Evolutionary conservation across 2,888 invertebrate genomes (phyloP).

Genomic region (Nasonovia ribisnigri): DNA sequence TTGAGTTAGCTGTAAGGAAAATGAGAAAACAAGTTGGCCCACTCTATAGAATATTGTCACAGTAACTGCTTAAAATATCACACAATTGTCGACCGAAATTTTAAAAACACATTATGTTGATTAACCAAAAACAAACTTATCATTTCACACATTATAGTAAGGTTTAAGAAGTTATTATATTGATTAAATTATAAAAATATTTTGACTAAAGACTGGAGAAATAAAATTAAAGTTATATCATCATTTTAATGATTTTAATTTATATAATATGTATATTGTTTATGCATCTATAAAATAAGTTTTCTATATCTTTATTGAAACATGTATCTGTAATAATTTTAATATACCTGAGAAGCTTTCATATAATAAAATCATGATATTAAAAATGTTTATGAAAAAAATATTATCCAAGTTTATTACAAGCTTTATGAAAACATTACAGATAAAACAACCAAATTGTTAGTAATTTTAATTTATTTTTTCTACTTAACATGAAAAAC

Average conservation of each 20-base stretch:
- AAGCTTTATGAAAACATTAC: background rate
- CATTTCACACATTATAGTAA: background rate
- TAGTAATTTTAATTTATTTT: background rate
- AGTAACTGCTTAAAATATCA: background rate
- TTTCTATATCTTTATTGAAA: background rate
- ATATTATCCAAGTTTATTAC: background rate
- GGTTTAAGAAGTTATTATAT: background rate
- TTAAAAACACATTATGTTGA: background rate
- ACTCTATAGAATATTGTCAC: background rate
- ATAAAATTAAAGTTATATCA: background rate
- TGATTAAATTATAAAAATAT: background rate
- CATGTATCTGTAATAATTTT: background rate
- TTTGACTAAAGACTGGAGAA: background rate
- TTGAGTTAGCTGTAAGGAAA: background rate
- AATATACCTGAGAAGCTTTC: background rate
- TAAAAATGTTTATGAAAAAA: background rate
- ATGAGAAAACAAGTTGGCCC: background rate
- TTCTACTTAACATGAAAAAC: background rate
- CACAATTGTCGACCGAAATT: constrained; percentile 13
- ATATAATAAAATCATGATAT: background rate
- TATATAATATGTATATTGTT: background rate
- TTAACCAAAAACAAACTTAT: background rate
- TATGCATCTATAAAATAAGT: background rate
- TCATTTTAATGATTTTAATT: background rate
- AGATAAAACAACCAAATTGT: background rate